Evolutionary conservation across 2,797 vertebrate species (phyloP).

Genomic region (Threskiornis aethiopicus): DNA sequence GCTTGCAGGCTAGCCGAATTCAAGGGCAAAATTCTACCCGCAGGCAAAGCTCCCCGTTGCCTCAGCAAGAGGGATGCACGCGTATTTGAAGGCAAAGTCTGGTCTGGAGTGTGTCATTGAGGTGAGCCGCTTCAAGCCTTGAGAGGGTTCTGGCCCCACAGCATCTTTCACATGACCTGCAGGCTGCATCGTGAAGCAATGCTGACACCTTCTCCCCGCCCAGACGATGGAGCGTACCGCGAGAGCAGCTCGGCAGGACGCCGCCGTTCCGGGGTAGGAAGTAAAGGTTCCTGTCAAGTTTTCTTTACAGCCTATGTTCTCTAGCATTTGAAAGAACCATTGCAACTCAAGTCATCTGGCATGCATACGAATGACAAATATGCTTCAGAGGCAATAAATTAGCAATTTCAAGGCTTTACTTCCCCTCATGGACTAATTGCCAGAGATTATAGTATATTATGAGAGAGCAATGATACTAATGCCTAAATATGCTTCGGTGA

Average conservation of each 20-base stretch:
- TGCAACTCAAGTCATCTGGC: conserved; percentile 39
- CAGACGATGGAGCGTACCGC: fast-evolving
- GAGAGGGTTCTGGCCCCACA: background rate
- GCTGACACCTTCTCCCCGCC: background rate
- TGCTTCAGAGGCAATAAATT: conserved; percentile 68
- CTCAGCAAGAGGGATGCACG: background rate
- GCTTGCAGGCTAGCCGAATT: background rate
- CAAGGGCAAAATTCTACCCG: background rate
- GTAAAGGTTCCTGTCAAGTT: background rate
- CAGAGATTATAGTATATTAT: conserved; percentile 75
- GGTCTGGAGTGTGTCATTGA: background rate
- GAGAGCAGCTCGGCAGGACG: background rate
- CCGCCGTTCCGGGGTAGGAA: fast-evolving
- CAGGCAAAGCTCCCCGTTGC: background rate
- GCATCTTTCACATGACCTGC: background rate
- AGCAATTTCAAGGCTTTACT: conserved; percentile 71
- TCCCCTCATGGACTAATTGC: conserved; percentile 75
- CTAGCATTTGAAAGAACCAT: background rate
- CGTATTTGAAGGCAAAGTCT: background rate
- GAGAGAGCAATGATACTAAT: conserved; percentile 72
- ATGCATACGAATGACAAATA: conserved; percentile 61
- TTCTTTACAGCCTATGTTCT: background rate
- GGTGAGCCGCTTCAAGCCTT: background rate
- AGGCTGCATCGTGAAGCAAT: background rate
- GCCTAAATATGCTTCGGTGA: conserved; percentile 75